Evolutionary conservation across 1,140 invertebrate genomes (phyloP).

Genomic region (Drosophila funebris): DNA sequence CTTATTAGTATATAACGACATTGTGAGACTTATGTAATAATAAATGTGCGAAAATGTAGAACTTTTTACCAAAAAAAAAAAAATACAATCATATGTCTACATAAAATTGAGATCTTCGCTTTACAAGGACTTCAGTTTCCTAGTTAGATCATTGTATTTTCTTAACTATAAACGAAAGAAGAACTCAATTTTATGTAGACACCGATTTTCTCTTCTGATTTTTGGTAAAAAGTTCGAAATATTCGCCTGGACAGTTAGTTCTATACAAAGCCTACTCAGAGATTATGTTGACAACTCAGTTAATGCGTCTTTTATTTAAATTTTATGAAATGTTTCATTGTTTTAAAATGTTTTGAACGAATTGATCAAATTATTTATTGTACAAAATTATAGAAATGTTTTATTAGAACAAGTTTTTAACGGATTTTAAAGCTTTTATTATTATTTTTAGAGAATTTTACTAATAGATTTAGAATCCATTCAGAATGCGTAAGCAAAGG

Average conservation of each 20-base stretch:
- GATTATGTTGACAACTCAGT: background rate
- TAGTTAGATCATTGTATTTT: too few species aligned
- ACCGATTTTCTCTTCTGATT: too few species aligned
- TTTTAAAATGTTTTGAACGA: constrained; percentile 10
- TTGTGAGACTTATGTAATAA: background rate
- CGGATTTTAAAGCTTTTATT: constrained; percentile 1
- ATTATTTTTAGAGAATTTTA: background rate
- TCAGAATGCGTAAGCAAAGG: background rate
- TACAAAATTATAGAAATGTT: constrained; percentile 3
- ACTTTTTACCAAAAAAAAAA: background rate
- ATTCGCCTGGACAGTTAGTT: too few species aligned
- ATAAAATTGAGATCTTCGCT: too few species aligned
- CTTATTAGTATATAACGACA: background rate
- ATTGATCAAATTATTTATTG: background rate
- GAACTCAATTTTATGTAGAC: too few species aligned
- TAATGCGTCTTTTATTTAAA: background rate
- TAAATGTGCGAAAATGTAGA: background rate
- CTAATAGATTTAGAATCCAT: background rate
- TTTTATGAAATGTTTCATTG: background rate
- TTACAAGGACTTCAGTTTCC: too few species aligned
- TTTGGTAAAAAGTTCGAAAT: too few species aligned
- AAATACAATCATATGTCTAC: too few species aligned
- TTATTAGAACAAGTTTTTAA: background rate
- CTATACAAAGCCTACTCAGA: background rate
- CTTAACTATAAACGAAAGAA: too few species aligned